Evolutionary conservation across 1,140 invertebrate species (phyloP), one percentile per base, ranked within the genome.

Genomic region (Lanistes nyassanus): DNA sequence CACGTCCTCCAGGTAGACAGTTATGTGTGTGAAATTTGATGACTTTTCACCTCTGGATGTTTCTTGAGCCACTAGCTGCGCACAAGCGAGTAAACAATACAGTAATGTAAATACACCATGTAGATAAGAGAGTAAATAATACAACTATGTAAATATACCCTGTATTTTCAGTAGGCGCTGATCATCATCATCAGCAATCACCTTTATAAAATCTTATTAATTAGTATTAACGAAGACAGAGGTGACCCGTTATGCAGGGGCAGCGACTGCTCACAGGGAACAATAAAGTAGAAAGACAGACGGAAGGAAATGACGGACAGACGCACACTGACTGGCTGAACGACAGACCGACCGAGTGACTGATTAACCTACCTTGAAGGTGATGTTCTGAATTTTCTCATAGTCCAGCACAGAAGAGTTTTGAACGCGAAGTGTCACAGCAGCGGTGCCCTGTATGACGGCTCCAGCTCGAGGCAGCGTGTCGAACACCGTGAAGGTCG

Each of bases 361-460:
- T 11, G 16, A 51, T 13, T 23, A 3, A 51, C 31, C 11, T 7
- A 72, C 70, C 70, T 72, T 53, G 42, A 72, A 90, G 69, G 91
- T 88, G 31, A 96, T 92, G 62, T 92, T 92, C 79, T 93, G 92
- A 7, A 92, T 91, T 85, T 92, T 92, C 89, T 98, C 97, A 89
- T 94, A 98, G 88, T 98, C 96, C 21, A 98, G 89, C 74, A 92
- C 92, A 3, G 92, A 90, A 2, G 95, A 91, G 87, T 97, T 93
- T 86, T 94, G 95, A 0, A 98, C 96, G 75, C 95, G 91, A 75
- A 98, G 94, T 62, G 96, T 91, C 89, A 98, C 97, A 19, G 95
- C 94, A 9, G 95, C 95, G 89, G 97, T 96, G 85, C 77, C 68
- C n/a, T 72, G 58, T 16, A 78, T 64, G 19, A 23, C 9, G 29